Evolutionary conservation across 2,113 vertebrate genomes (phyloP).

Genomic region (Corydoras sp.): DNA sequence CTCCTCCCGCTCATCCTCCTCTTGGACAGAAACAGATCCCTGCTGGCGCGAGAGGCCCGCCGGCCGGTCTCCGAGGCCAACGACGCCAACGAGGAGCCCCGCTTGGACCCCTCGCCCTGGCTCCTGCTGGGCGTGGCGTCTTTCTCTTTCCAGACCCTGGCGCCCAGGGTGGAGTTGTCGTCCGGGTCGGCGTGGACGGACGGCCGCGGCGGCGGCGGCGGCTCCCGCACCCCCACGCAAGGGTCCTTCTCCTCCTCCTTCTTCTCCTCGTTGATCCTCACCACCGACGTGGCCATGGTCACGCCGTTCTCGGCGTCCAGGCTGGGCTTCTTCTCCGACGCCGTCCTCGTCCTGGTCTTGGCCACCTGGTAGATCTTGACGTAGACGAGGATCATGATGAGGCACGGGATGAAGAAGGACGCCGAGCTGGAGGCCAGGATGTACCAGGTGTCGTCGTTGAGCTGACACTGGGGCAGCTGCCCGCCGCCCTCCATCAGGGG

Average conservation of each 20-base stretch:
- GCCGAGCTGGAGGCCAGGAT: constrained; percentile 82
- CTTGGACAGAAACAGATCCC: constrained; percentile 23
- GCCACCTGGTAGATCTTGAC: constrained; percentile 84
- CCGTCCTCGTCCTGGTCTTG: constrained; percentile 53
- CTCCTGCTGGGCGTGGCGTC: constrained; percentile 20
- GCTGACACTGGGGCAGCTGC: constrained; percentile 62
- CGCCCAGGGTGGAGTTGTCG: constrained; percentile 2
- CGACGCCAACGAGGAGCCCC: background rate
- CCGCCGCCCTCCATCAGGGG: constrained; percentile 23
- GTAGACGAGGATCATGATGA: constrained; percentile 90
- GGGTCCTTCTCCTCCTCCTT: constrained; percentile 18
- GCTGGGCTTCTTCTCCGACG: constrained; percentile 39
- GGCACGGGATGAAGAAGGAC: constrained; percentile 84
- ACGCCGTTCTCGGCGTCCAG: background rate
- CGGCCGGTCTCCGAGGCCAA: constrained; percentile 11
- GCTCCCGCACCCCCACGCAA: background rate
- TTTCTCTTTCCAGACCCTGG: constrained; percentile 13
- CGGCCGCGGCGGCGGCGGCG: constrained; percentile 1
- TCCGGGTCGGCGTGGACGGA: constrained; percentile 7
- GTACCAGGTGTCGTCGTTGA: constrained; percentile 83
- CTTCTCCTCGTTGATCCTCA: constrained; percentile 1
- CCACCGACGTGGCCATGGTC: constrained; percentile 15
- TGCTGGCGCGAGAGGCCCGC: constrained; percentile 20
- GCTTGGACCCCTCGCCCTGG: constrained; percentile 12
- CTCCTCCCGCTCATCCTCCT: constrained; percentile 12